Conservation (phyloP, 1,140 invertebrate genomes). For the Drosophila athabasca region DNA sequence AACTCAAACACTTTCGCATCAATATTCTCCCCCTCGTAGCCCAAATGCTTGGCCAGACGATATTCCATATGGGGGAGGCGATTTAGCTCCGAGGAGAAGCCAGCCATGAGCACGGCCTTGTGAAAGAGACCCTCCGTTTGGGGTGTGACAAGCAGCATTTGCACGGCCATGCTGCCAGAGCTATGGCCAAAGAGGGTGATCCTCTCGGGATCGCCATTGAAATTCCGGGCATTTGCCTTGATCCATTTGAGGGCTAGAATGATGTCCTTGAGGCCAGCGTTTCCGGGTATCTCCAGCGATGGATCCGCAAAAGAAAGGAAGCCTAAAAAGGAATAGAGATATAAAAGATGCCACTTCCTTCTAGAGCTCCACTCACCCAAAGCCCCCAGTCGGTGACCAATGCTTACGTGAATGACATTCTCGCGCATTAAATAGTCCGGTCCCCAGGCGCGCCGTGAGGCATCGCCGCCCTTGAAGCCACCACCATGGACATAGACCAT, state of each 20-base stretch:
- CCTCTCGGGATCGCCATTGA: conserved; percentile 86
- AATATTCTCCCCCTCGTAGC: conserved; percentile 61
- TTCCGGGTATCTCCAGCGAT: conserved; percentile 85
- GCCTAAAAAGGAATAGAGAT: conserved; percentile 14
- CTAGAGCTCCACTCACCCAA: conserved; percentile 61
- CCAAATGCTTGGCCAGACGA: conserved; percentile 63
- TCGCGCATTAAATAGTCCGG: conserved; percentile 86
- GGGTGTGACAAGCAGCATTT: conserved; percentile 67
- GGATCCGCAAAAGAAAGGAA: conserved; percentile 87
- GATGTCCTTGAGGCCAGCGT: conserved; percentile 85
- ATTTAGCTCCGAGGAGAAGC: conserved; percentile 69
- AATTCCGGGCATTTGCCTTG: conserved; percentile 85
- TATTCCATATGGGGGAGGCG: conserved; percentile 49
- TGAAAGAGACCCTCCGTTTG: conserved; percentile 85
- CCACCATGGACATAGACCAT: conserved; percentile 90
- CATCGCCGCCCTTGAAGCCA: conserved; percentile 85
- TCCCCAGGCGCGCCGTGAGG: conserved; percentile 53
- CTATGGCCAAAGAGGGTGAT: conserved; percentile 85
- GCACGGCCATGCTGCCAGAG: conserved; percentile 83
- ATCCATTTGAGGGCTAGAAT: conserved; percentile 86
- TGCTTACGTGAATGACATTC: conserved; percentile 84
- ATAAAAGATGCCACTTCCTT: neutral
- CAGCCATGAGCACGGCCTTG: conserved; percentile 86
- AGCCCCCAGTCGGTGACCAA: conserved; percentile 84
- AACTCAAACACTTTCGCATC: conserved; percentile 49